A percentile compares a stretch with the other conserved stretches of the same genome.
Evolutionary conservation across 2,888 invertebrate species (phyloP).

Genomic region (Pandemis corylana): DNA sequence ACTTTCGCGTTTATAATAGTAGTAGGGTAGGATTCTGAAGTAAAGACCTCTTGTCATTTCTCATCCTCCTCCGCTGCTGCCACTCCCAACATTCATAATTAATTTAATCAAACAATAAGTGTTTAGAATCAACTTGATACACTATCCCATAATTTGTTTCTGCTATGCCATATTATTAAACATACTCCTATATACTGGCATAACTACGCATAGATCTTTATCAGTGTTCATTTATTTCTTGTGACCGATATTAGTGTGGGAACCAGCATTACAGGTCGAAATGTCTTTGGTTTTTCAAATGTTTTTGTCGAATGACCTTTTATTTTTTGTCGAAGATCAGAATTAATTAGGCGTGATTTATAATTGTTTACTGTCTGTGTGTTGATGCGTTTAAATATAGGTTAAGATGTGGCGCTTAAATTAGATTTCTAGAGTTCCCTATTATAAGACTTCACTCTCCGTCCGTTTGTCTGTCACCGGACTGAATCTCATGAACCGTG

Average conservation of each 20-base stretch:
- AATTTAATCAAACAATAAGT: no score
- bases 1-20: no score
- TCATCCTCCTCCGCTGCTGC: no score
- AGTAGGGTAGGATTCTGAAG: no score
- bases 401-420: no score
- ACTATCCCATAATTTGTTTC: neutral
- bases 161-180: neutral
- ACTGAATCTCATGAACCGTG: no score
- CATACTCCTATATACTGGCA: neutral
- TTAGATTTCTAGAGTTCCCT: no score
- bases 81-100: no score
- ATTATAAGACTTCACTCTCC: no score
- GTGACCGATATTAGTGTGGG: slow-evolving; percentile 16
- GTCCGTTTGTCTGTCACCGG: no score
- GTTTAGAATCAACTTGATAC: neutral
- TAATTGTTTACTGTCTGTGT: neutral
- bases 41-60: no score
- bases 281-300: neutral
- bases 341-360: slow-evolving; percentile 25
- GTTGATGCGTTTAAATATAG: neutral
- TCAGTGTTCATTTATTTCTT: slow-evolving; percentile 36
- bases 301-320: slow-evolving; percentile 37
- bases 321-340: slow-evolving; percentile 2
- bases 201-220: slow-evolving; percentile 33
- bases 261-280: slow-evolving; percentile 11